A percentile compares a stretch with the other conserved stretches of the same genome.
Evolutionary conservation across 2,888 invertebrate species (phyloP).

Genomic region (Trichopoda pennipes): DNA sequence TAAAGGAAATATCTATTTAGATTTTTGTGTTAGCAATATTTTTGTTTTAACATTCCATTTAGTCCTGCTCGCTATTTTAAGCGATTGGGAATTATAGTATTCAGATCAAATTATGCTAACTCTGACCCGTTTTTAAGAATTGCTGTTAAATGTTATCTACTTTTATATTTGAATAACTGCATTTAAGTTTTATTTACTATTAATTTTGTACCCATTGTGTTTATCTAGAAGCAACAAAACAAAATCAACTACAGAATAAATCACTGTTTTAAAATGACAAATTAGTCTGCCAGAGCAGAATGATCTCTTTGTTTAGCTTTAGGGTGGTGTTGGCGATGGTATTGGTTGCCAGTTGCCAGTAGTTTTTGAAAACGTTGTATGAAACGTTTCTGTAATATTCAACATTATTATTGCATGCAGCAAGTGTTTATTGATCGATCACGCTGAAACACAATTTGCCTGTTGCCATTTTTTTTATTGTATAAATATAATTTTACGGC

Average conservation of each 20-base stretch:
- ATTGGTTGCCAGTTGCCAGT: conserved; percentile 40
- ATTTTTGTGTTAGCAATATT: too few species aligned
- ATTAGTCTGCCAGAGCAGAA: conserved; percentile 73
- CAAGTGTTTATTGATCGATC: conserved; percentile 70
- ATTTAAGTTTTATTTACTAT: too few species aligned
- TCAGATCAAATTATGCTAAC: too few species aligned
- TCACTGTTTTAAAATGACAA: conserved; percentile 75
- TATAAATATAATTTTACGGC: conserved; percentile 51
- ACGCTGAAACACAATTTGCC: conserved; percentile 70
- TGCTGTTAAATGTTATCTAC: too few species aligned
- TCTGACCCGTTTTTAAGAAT: too few species aligned
- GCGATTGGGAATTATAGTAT: too few species aligned
- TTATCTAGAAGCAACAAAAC: neutral
- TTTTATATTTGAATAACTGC: too few species aligned
- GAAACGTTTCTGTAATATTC: conserved; percentile 57
- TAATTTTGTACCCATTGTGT: too few species aligned
- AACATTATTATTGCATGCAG: conserved; percentile 66
- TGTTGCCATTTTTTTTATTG: conserved; percentile 50
- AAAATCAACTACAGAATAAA: conserved; percentile 45
- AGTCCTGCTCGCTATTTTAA: too few species aligned
- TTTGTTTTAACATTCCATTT: too few species aligned
- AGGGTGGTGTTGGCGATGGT: conserved; percentile 44
- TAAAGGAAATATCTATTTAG: too few species aligned
- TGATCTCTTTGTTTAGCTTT: conserved; percentile 64
- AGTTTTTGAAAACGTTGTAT: conserved; percentile 15